These are phyloP conservation scores for Propithecus coquereli DNA, from an alignment of 2,113 vertebrate genomes.

Conservation along the genomic window DNA sequence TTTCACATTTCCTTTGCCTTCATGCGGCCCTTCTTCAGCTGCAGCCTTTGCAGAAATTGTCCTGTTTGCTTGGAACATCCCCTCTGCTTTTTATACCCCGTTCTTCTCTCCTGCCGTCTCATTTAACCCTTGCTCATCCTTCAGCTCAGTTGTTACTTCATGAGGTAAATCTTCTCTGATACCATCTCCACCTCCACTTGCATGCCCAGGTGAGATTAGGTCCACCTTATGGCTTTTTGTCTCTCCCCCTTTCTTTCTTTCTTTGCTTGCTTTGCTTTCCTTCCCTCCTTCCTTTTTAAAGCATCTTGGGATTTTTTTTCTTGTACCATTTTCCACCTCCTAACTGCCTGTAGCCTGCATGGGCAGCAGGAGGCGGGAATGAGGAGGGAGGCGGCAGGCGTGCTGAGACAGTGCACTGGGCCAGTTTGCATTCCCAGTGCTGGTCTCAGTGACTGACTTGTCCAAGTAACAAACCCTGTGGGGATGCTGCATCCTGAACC, in stretches of 20 bases:
- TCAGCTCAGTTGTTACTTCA: neutral
- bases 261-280: fast-evolving
- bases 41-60: neutral
- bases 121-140: neutral
- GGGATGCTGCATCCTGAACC: neutral
- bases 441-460: neutral
- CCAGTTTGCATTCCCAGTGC: neutral
- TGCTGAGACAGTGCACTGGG: neutral
- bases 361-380: neutral
- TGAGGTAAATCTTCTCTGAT: neutral
- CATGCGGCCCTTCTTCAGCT: neutral
- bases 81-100: neutral
- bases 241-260: fast-evolving
- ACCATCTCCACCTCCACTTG: neutral
- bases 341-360: neutral
- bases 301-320: neutral
- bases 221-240: neutral
- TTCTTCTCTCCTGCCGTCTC: neutral
- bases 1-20: neutral
- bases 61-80: neutral
- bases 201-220: neutral
- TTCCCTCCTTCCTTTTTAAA: neutral
- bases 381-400: too few species aligned
- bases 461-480: neutral
- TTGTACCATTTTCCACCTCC: neutral